phyloP scores from a whole-genome alignment of 1,140 invertebrate genomes.

The Drosophila lini region DNA sequence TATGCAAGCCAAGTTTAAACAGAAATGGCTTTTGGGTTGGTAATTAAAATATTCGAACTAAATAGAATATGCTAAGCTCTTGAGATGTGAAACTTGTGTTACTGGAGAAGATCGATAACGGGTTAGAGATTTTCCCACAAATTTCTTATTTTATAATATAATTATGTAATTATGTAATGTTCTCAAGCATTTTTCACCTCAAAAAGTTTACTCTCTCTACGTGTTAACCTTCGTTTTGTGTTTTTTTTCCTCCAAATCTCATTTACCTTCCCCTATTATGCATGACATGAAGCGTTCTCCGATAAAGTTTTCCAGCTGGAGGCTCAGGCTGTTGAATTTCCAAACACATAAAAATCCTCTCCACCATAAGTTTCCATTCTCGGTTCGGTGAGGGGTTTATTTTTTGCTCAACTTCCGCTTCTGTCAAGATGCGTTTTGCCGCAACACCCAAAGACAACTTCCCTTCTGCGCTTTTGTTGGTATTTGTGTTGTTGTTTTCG shows the following conservation, averaged over 20 bases:
- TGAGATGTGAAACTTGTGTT: no score
- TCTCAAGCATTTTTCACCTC: neutral
- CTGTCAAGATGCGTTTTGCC: conserved; percentile 69
- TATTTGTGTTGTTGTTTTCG: conserved; percentile 57
- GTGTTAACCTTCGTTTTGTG: conserved; percentile 15
- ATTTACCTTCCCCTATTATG: conserved; percentile 55
- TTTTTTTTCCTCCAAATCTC: conserved; percentile 42
- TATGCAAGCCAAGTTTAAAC: conserved; percentile 1
- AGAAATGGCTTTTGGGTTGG: neutral
- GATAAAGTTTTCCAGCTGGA: conserved; percentile 56
- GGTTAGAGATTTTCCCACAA: neutral
- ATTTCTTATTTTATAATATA: neutral
- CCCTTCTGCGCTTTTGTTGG: conserved; percentile 32
- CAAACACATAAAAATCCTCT: conserved; percentile 27
- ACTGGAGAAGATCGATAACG: neutral
- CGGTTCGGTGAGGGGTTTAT: neutral
- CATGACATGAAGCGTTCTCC: conserved; percentile 42
- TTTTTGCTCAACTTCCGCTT: conserved; percentile 39
- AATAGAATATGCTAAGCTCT: neutral
- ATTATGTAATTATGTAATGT: neutral
- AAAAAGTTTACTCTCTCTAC: conserved; percentile 14
- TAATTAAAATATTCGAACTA: neutral
- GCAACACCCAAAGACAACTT: conserved; percentile 66
- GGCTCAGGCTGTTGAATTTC: conserved; percentile 51
- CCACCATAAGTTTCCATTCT: conserved; percentile 69